Evolutionary conservation across 1,140 invertebrate genomes (phyloP), one percentile per base, ranked within the genome.

Genomic region (Phymorhynchus buccinoides): DNA sequence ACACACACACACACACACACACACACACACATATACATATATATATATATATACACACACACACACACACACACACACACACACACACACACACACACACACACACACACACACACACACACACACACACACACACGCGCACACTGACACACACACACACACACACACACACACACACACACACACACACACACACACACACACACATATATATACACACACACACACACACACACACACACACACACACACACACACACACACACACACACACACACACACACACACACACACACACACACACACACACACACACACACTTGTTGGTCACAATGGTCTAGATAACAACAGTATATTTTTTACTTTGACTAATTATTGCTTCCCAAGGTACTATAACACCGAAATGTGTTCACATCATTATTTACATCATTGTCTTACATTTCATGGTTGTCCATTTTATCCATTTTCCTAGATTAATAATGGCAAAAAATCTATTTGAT

Each of bases 261-360:
- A 80, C 48, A 80, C 42, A 80, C 42, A 3, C 48, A 35, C 27
- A 80, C 48, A 80, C 42, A 80, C 56, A 66, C 30, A 66, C 56
- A 66, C 56, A 66, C 56, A 66, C 30, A 66, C 56, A n/a, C 56
- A 66, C 56, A 66, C 56, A 66, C 56, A 66, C 56, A 66, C 30
- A 66, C 56, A 66, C 30, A 66, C 56, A 66, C 56, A 66, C 56
- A 66, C 56, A 66, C 56, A 66, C 56, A n/a, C n/a, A n/a, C n/a
- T n/a, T n/a, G n/a, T 52, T 9, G 48, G 48, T n/a, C n/a, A n/a
- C n/a, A n/a, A n/a, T n/a, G n/a, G n/a, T n/a, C n/a, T n/a, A n/a
- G n/a, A n/a, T n/a, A n/a, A n/a, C n/a, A n/a, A n/a, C n/a, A n/a
- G n/a, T n/a, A n/a, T n/a, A n/a, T n/a, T n/a, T n/a, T n/a, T n/a